phyloP scores from a whole-genome alignment of 2,113 vertebrate genomes.

The Dromaius novaehollandiae region DNA sequence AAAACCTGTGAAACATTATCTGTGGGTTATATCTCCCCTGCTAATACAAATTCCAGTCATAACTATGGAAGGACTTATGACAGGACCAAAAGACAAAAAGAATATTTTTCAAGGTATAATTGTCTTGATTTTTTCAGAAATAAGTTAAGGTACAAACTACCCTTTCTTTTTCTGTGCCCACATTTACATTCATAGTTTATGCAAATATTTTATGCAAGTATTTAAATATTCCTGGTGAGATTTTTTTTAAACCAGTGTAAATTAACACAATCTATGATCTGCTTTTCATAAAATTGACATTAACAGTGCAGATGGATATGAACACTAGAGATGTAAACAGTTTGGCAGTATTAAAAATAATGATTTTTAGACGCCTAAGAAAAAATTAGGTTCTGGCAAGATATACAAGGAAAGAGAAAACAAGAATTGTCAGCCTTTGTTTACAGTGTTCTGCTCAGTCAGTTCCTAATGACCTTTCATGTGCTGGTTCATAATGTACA shows the following conservation, averaged over 20 bases:
- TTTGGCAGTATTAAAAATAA: background rate
- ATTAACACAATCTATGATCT: background rate
- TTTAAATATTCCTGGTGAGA: background rate
- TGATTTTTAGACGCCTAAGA: background rate
- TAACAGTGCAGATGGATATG: background rate
- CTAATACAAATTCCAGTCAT: conserved; percentile 9
- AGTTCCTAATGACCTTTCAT: background rate
- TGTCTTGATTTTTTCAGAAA: background rate
- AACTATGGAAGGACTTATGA: background rate
- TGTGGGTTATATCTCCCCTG: background rate
- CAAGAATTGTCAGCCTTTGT: background rate
- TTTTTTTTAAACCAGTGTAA: background rate
- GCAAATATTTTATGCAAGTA: background rate
- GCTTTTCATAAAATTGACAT: background rate
- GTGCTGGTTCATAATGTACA: background rate
- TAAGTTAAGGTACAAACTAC: background rate
- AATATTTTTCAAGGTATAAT: background rate
- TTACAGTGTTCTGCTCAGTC: background rate
- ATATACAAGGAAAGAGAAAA: background rate
- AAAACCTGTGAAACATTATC: conserved; percentile 20
- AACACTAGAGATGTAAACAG: background rate
- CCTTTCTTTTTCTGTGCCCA: background rate
- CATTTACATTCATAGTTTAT: background rate
- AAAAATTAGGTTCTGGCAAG: background rate
- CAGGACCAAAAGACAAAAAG: background rate